A percentile compares a stretch with the other conserved stretches of the same genome.
Conservation (phyloP, 2,888 invertebrate genomes). For the Gastracanthus pulcherrimus region DNA sequence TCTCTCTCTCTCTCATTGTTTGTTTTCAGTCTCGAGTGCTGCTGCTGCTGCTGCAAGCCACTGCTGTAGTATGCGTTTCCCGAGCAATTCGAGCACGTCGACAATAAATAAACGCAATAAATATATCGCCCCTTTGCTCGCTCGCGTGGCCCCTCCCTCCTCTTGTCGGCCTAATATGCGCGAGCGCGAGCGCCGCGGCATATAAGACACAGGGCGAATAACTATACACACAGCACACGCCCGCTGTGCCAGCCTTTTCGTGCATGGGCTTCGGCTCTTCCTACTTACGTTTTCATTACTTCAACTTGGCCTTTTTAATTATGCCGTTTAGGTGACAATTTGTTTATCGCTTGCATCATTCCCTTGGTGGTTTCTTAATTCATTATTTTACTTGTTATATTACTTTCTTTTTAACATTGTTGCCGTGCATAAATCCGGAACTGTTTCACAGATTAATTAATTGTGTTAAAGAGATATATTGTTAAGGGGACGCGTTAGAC, state of each 20-base stretch:
- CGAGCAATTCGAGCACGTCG: slow-evolving; percentile 56
- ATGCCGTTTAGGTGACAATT: background rate
- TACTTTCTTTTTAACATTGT: too few species aligned
- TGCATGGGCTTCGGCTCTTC: background rate
- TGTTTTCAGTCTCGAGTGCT: slow-evolving; percentile 53
- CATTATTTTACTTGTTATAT: too few species aligned
- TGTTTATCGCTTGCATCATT: background rate
- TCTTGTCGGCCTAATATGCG: slow-evolving; percentile 34
- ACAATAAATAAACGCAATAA: slow-evolving; percentile 61
- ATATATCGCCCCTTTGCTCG: slow-evolving; percentile 52
- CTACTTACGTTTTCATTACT: too few species aligned
- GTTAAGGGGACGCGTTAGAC: too few species aligned
- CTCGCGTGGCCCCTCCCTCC: slow-evolving; percentile 22
- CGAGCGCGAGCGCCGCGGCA: background rate
- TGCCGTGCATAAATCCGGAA: too few species aligned
- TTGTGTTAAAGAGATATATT: too few species aligned
- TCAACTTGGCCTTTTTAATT: slow-evolving; percentile 1
- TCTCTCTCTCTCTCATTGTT: slow-evolving; percentile 38
- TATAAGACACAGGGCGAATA: slow-evolving; percentile 31
- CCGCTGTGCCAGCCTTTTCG: background rate
- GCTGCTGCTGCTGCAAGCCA: background rate
- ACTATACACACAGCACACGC: background rate
- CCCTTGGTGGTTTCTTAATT: background rate
- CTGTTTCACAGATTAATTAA: too few species aligned
- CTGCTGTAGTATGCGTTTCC: slow-evolving; percentile 12